Evolutionary conservation across 1,140 invertebrate species (phyloP).

Genomic region (Philotrypesis tridentata): DNA sequence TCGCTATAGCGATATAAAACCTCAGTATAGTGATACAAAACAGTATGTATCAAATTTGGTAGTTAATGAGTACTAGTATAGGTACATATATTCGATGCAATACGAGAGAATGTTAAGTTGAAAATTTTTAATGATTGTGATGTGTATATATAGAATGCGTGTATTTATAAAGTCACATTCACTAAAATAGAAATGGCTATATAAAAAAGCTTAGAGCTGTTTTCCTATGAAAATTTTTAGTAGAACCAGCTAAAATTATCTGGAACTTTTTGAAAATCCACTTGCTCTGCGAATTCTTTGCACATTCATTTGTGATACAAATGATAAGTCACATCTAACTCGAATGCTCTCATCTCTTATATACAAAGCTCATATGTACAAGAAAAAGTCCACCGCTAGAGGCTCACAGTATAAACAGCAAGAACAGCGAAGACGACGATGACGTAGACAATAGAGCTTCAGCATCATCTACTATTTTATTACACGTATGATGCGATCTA

Average conservation of each 20-base stretch:
- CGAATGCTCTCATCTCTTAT: not conserved
- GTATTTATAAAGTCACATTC: not conserved
- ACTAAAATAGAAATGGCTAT: not conserved
- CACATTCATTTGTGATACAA: not conserved
- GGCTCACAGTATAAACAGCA: constrained; percentile 45
- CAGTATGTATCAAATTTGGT: not conserved
- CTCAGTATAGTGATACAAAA: not conserved
- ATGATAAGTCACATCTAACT: not conserved
- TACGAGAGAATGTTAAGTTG: too few relatives aligned
- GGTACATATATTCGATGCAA: too few relatives aligned
- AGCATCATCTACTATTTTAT: constrained; percentile 56
- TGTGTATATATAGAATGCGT: not conserved
- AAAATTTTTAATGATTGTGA: not conserved
- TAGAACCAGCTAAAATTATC: too few relatives aligned
- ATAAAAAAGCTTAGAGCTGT: not conserved
- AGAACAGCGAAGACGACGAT: constrained; percentile 47
- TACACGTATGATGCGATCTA: constrained; percentile 89
- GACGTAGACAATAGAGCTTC: constrained; percentile 42
- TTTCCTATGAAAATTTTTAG: not conserved
- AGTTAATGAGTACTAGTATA: not conserved
- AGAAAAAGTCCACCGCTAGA: constrained; percentile 51
- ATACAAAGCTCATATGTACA: constrained; percentile 18
- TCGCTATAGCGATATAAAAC: not conserved
- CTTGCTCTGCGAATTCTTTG: not conserved
- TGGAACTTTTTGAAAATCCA: not conserved